Base-by-base conservation (phyloP, 2,113 vertebrate species). In the Taurulus bubalis region DNA sequence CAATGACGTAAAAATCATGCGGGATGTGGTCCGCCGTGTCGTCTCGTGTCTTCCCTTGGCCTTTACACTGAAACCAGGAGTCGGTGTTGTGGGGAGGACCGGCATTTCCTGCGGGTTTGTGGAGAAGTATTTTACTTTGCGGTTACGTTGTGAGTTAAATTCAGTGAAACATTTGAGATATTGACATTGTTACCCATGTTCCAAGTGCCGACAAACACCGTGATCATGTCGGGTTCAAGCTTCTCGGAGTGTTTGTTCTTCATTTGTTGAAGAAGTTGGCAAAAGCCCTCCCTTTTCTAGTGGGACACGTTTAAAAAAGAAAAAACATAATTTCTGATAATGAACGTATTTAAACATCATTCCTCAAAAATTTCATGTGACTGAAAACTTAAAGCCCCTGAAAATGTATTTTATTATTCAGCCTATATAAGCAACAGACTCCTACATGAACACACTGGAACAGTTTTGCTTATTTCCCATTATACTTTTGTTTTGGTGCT, bases 221-320 rank as follows among this genome's bases (percentile, higher is more conserved):
- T 97, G 91, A 99, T 97, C 98, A 99, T 98, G 91, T 99, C 98
- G 0, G 98, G 98, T 79, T 99, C 98, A 1, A 96, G 95, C 88
- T 99, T 98, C 69, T 96, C 97, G 0, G 98, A 97, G 85, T 99
- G 98, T 82, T 97, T 99, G 90, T 99, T 99, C 94, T 99, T 99
- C 98, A 99, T 99, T 89, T 98, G 98, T 88, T 99, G 98, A 71
- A 99, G 96, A 49, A 99, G 96, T 73, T 99, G 98, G 87, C 98
- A 99, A 90, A 99, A 99, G 0, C 97, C 98, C 85, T 99, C 98
- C 89, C 98, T 96, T 89, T 99, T 99, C 98, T 99, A 88, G 24
- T 85, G 36, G n/a, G 24, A 78, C 14, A 75, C 20, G 77, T 12
- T 28, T 15, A 58, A 26, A 58, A 58, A 56, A 26, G 3, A 15